phyloP scores from a whole-genome alignment of 2,888 invertebrate species.

The Brenthis hecate region DNA sequence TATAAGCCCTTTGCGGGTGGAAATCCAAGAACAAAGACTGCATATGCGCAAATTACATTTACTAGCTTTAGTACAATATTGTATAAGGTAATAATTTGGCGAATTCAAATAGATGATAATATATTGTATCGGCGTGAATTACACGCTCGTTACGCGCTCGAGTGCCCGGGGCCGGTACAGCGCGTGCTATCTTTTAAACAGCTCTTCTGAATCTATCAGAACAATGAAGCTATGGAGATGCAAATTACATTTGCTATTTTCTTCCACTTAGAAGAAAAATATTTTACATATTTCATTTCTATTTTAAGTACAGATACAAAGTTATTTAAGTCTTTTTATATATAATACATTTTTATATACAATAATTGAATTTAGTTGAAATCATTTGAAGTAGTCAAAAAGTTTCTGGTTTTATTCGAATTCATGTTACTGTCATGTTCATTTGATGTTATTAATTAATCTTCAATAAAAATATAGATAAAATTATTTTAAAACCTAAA shows the following conservation, averaged over 20 bases:
- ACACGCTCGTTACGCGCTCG: conserved; percentile 48
- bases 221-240: conserved; percentile 45
- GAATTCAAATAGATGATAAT: conserved; percentile 29
- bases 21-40: background rate
- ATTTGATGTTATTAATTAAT: no score
- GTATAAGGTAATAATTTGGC: conserved; percentile 21
- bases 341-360: no score
- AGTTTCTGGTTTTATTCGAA: no score
- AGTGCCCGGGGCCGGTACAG: conserved; percentile 48
- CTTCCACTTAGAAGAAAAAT: no score
- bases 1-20: background rate
- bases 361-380: no score
- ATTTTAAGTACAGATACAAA: no score
- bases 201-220: conserved; percentile 58
- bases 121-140: conserved; percentile 43
- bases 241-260: conserved; percentile 20
- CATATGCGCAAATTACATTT: conserved; percentile 2
- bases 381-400: no score
- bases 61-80: conserved; percentile 1
- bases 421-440: no score
- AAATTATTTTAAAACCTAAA: background rate
- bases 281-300: no score
- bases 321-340: no score
- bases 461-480: background rate
- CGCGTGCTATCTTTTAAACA: conserved; percentile 59